phyloP scores from a whole-genome alignment of 2,888 invertebrate species.

The Synanthedon formicaeformis region DNA sequence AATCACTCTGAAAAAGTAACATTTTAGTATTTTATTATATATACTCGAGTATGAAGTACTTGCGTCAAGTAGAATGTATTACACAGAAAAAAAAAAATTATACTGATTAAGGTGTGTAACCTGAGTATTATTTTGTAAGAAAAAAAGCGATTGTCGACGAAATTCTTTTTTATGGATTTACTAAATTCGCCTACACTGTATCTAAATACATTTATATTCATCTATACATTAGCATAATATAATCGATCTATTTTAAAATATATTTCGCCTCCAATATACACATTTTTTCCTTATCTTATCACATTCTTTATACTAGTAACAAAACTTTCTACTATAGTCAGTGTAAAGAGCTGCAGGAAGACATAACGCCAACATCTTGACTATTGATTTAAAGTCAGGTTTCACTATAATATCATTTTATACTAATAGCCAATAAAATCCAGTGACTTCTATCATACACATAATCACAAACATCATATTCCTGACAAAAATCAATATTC shows the following conservation, averaged over 20 bases:
- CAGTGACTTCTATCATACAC: neutral
- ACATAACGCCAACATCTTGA: constrained; percentile 41
- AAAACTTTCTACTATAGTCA: constrained; percentile 64
- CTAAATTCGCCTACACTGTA: constrained; percentile 25
- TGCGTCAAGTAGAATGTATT: too few relatives aligned
- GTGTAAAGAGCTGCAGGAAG: constrained; percentile 72
- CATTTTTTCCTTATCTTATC: constrained; percentile 56
- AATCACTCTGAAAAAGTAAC: too few relatives aligned
- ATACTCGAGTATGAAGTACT: too few relatives aligned
- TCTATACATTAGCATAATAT: constrained; percentile 46
- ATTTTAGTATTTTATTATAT: too few relatives aligned
- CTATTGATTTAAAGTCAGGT: neutral
- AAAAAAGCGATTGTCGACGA: constrained; percentile 17
- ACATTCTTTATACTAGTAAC: constrained; percentile 65
- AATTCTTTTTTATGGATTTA: constrained; percentile 12
- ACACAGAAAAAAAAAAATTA: too few relatives aligned
- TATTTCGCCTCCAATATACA: constrained; percentile 45
- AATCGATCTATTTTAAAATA: constrained; percentile 41
- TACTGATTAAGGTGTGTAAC: too few relatives aligned
- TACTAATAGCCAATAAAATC: neutral
- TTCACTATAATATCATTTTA: neutral
- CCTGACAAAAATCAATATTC: neutral
- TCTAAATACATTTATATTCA: constrained; percentile 28
- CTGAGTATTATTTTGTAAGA: neutral
- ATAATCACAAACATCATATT: neutral